Evolutionary conservation across 2,797 vertebrate species (phyloP), one percentile per base, ranked within the genome.

Genomic region (Leptoclinus maculatus): DNA sequence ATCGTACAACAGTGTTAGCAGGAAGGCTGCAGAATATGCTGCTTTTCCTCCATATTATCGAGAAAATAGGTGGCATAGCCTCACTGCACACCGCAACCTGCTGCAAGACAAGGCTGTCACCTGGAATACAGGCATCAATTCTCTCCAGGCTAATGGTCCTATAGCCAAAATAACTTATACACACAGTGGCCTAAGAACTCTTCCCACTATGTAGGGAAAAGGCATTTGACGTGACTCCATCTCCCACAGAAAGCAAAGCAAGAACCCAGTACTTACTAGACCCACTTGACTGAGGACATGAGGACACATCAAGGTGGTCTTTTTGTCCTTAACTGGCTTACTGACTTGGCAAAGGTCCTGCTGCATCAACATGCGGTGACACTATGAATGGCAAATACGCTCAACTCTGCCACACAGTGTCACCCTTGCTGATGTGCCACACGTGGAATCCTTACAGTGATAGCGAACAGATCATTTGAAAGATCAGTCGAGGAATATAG

Each of bases 11-110:
- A 34, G 8, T 4, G n/a, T 62, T 34, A 39, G 23, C 5, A 2
- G 27, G 23, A 74, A 29, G 34, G 23, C 34, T 45, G 34, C 7
- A 23, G 21, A 73, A 66, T 41, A 43, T 41, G n/a, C 13, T 58
- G 47, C 32, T 57, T 77, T 78, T 23, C 57, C 4, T 76, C 6
- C 2, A 4, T 54, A 45, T 47, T 7, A 41, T 0, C 0, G 6
- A 65, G 21, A 34, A 39, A 13, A 64, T 27, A 64, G n/a, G 58
- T 60, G 25, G 23, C 6, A 53, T 11, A 60, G 32, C 32, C 39
- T 57, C 25, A 60, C 23, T 39, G 41, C 63, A 59, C 11, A 74
- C 16, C 56, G 32, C 32, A 32, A 45, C 47, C 36, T 69, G 76
- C 16, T 60, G 10, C 25, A 58, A 71, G 25, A 59, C 17, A 43